Base-by-base conservation (phyloP, 35 echinoderm and acorn worm genomes). In the Anneissia japonica region DNA sequence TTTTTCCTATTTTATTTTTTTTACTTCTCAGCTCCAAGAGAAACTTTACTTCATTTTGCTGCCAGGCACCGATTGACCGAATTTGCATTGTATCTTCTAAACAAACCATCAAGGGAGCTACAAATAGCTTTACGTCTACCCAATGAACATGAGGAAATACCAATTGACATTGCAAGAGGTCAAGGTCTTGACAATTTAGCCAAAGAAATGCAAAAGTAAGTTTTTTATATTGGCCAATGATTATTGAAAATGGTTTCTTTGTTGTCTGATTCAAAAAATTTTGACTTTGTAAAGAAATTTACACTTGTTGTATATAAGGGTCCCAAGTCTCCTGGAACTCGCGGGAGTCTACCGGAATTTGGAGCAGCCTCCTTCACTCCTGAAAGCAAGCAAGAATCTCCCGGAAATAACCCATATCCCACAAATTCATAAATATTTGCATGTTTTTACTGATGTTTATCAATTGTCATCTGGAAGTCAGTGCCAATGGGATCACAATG, bases 11-110 rank as follows among this genome's bases (percentile, higher is more conserved):
- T 12, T 64, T 64, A 13, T 64, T n/a, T 64, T n/a, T 64, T 64
- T 64, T 30, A 31, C 38, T 36, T 38, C 40, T 9, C 36, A 81
- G 35, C 36, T 14, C 79, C 79, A 81, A 81, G 79, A 81, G 79
- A 81, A 81, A 81, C 79, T 4, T 81, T 81, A 81, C 37, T 81
- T 30, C 79, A 81, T 39, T 81, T 81, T 39, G 79, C 79, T 2
- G 30, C 37, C 7, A 81, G 79, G 40, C 6, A 81, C 5, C 35
- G 31, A 9, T 39, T 81, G 9, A 81, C 79, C 0, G 35, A 38
- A 9, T 81, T 81, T 26, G 79, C 79, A 0, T 30, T 30, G 9
- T 38, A 38, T 16, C 38, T 81, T 7, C 79, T 81, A 13, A 81
- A 40, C 36, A 81, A 81, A 81, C 35, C 79, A 14, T 36, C 35